A percentile compares a stretch with the other conserved stretches of the same genome.
Evolutionary conservation across 2,797 vertebrate species (phyloP).

Genomic region (Muscicapa striata): DNA sequence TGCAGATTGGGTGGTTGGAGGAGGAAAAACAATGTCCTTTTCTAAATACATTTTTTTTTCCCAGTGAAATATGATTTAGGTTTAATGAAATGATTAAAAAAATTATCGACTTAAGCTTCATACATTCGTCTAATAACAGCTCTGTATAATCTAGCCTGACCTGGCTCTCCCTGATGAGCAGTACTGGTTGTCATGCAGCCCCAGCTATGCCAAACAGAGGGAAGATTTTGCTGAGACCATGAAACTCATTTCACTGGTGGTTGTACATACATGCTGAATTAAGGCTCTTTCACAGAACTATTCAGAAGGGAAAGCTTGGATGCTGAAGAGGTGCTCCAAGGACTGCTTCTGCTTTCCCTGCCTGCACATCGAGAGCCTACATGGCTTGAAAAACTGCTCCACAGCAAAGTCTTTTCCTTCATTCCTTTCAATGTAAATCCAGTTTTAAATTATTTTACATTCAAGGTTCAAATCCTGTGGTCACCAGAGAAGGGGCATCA

Average conservation of each 20-base stretch:
- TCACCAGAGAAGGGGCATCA: not conserved
- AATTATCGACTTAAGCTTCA: not conserved
- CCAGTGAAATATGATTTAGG: not conserved
- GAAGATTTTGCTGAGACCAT: slow-evolving; percentile 22
- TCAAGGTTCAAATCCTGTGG: not conserved
- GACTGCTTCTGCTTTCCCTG: not conserved
- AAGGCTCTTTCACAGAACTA: not conserved
- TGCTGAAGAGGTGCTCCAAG: not conserved
- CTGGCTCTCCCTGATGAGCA: not conserved
- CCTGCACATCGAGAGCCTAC: not conserved
- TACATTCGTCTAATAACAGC: not conserved
- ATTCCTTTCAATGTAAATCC: not conserved
- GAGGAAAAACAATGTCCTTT: slow-evolving; percentile 29
- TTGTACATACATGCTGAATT: not conserved
- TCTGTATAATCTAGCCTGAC: slow-evolving; percentile 14
- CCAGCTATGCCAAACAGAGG: not conserved
- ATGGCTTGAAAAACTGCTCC: not conserved
- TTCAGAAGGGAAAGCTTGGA: not conserved
- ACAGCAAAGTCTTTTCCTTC: not conserved
- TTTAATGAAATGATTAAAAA: slow-evolving; percentile 44
- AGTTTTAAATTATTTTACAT: not conserved
- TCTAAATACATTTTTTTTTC: not conserved
- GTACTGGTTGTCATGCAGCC: not conserved
- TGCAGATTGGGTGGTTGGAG: slow-evolving; percentile 7
- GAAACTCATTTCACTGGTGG: slow-evolving; percentile 25